Base-by-base conservation (phyloP, 1,140 invertebrate species). In the Andricus grossulariae region DNA sequence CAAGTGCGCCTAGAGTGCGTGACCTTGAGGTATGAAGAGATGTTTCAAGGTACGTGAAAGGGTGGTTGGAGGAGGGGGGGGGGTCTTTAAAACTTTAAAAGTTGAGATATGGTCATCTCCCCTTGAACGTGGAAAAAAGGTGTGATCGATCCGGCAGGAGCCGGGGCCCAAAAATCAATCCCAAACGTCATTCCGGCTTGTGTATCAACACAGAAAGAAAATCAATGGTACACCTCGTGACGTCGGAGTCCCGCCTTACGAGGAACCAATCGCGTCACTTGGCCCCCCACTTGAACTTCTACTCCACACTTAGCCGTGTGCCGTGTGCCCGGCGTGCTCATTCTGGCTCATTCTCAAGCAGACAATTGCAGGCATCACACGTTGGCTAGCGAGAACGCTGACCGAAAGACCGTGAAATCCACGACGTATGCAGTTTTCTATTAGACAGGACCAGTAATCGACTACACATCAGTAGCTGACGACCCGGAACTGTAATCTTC, bases 191-290 rank as follows among this genome's bases (percentile, higher is more conserved):
- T 54, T 49, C 75, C 73, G 60, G 82, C 83, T 75, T 85, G 87
- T 87, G 85, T 90, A 91, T 90, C 85, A 90, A 90, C 87, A 90
- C 88, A 86, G 85, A 91, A 91, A 86, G 85, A 91, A 91, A 91
- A 91, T 91, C 90, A 90, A 91, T 91, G 89, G 88, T 85, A 81
- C 71, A 74, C 21, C 66, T 76, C 39, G 80, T 90, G 90, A 91
- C 90, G 90, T 91, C 85, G 84, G 78, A 80, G 88, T 86, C 86
- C 90, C 90, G 90, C 90, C 89, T 91, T 82, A 80, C 60, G 21
- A 32, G 52, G 15, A 54, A 60, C 90, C 89, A 91, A 91, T 91
- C 51, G 45, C 49, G 8, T 21, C 32, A 10, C 18, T 45, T 57
- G 1, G 50, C 78, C 80, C 84, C 74, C 80, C 66, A 32, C n/a